Base-by-base conservation (phyloP, 2,888 invertebrate genomes). In the Pharmacophagus antenor region DNA sequence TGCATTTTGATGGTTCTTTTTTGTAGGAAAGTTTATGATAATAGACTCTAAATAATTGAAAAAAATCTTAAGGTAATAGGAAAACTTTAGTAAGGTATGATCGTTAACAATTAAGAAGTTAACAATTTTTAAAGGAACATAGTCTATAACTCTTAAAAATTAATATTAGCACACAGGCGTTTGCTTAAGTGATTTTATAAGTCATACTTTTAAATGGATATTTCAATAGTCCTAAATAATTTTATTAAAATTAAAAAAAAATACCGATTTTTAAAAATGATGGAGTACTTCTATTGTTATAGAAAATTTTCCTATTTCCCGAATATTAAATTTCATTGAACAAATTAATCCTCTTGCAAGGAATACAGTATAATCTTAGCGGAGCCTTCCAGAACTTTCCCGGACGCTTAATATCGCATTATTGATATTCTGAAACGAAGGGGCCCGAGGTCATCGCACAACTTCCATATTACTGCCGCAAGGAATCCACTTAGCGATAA, bases 321-420 rank as follows among this genome's bases (percentile, higher is more conserved):
- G 44, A 44, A 50, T 60, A 64, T 60, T 64, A 58, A 57, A 59
- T 67, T 62, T 64, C 63, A 62, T 60, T 62, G 59, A 63, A 61
- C 57, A 63, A 63, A 67, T 68, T 77, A 79, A 82, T 77, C 76
- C 70, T 65, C 70, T 73, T 72, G 63, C 58, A 63, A 62, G 65
- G 69, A 71, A 64, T 71, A 70, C 70, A 70, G 76, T 78, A 82
- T 86, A 86, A 85, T 86, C 85, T 79, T 80, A 70, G 77, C 79
- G 67, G 76, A 80, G 74, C 77, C 70, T 63, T 71, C 78, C 65
- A 64, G 70, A 77, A 85, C 74, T 83, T 84, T 63, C 67, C 65
- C 71, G 69, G 72, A 70, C 73, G 77, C 69, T 69, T 73, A 74
- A 82, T 78, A 74, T 72, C 74, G 74, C 73, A 76, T 76, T 82